Evolutionary conservation across 2,113 vertebrate genomes (phyloP), one percentile per base, ranked within the genome.

Genomic region (Mola mola): DNA sequence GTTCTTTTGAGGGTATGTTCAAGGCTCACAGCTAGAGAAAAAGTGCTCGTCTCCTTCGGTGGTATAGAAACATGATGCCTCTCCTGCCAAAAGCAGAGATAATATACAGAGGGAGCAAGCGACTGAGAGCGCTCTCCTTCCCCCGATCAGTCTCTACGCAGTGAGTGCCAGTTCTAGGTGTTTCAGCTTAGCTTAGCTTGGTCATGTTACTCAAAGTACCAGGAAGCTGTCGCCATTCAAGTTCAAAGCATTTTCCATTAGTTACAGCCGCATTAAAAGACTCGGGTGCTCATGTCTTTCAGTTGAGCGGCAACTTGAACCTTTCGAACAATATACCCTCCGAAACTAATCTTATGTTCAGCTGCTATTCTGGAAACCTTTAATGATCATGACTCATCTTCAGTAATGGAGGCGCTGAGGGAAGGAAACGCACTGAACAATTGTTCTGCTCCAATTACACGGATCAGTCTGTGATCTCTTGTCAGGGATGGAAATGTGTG

Each of bases 1-100:
- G 57, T 24, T 81, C 75, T 64, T 89, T 84, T 78, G 72, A 68
- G 68, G 62, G 84, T 75, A 75, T 83, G 72, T 86, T 87, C 80
- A 89, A 87, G 66, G 51, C 63, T 60, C 49, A 29, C 49, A 75
- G 77, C 51, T 47, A 56, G 56, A 61, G 66, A 70, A 72, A 75
- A 74, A 62, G 59, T 68, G 63, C 66, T 59, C 67, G 68, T 84
- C 78, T 82, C 68, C 53, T 44, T 21, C n/a, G 52, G 44, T 63
- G 52, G 60, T 49, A 20, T 66, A 65, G 66, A 66, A 42, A 77
- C 61, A 44, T 33, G 42, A 59, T 58, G 52, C 46, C 49, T 62
- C 33, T 69, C 44, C 57, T 51, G 44, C 6, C 22, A 13, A 61
- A 8, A 26, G 38, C 16, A 38, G 21, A 29, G 17, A 10, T n/a